Percentiles rank a stretch among this genome's conserved stretches.
phyloP scores from a whole-genome alignment of 1,140 invertebrate genomes.

The Plectrocnemia conspersa region DNA sequence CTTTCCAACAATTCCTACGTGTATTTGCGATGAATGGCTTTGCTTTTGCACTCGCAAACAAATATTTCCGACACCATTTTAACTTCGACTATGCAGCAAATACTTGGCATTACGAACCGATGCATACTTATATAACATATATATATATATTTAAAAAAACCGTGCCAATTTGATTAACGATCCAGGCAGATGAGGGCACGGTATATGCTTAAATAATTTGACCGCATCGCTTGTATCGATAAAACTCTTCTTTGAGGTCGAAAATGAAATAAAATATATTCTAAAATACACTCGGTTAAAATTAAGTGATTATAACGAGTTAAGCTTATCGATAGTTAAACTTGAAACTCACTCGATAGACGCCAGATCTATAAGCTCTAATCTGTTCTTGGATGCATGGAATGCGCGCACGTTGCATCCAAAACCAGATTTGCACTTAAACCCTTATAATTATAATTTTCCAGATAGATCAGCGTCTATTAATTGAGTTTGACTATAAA shows the following conservation, averaged over 20 bases:
- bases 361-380: not conserved
- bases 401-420: constrained; percentile 11
- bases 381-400: constrained; percentile 3
- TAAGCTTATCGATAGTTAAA: not conserved
- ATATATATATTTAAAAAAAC: not conserved
- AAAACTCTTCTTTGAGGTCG: not conserved
- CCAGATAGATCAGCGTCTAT: not conserved
- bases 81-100: not conserved
- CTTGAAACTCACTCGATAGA: too few relatives aligned
- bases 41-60: not conserved
- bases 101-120: constrained; percentile 4
- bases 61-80: not conserved
- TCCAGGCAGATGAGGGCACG: not conserved
- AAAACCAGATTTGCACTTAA: not conserved
- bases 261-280: constrained; percentile 20
- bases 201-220: not conserved
- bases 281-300: constrained; percentile 18
- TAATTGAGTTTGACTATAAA: not conserved
- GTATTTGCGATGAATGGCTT: constrained; percentile 10
- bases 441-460: not conserved
- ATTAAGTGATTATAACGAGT: not conserved
- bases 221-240: not conserved
- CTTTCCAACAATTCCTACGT: constrained; percentile 29
- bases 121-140: not conserved
- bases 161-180: not conserved